Conservation (phyloP, 2,888 invertebrate genomes). For the Heteropelma amictum region DNA sequence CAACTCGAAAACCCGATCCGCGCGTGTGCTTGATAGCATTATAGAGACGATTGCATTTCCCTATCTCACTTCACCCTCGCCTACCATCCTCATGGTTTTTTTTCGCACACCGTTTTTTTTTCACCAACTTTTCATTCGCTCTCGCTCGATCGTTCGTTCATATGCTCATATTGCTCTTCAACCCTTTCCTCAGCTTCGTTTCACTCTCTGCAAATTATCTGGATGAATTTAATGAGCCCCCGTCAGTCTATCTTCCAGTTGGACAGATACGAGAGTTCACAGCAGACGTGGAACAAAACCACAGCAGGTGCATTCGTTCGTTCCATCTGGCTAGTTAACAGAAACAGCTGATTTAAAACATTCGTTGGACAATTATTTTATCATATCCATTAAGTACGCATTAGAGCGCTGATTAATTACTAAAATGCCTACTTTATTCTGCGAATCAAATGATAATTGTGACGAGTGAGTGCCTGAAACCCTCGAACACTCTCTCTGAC, state of each 20-base stretch:
- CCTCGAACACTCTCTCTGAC: too few species aligned
- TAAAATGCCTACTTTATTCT: too few species aligned
- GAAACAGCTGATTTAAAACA: too few species aligned
- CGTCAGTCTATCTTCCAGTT: constrained; percentile 49
- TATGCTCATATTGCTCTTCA: neutral
- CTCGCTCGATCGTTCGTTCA: constrained; percentile 10
- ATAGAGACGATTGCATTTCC: neutral
- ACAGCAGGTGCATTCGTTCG: neutral
- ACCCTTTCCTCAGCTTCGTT: neutral
- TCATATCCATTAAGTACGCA: too few species aligned
- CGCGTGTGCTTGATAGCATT: constrained; percentile 33
- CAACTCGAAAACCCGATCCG: constrained; percentile 48
- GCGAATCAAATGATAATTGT: too few species aligned
- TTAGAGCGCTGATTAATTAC: too few species aligned
- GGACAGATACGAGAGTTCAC: constrained; percentile 13
- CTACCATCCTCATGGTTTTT: neutral
- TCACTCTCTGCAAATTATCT: constrained; percentile 53
- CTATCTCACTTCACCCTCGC: neutral
- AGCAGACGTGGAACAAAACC: neutral
- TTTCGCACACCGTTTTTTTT: neutral
- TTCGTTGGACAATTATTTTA: too few species aligned
- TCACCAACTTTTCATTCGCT: constrained; percentile 13
- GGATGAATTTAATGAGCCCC: constrained; percentile 62
- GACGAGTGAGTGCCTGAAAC: too few species aligned
- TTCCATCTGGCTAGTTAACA: constrained; percentile 2